Conservation (phyloP, 2,888 invertebrate genomes). For the Netelia fuscicornis region DNA sequence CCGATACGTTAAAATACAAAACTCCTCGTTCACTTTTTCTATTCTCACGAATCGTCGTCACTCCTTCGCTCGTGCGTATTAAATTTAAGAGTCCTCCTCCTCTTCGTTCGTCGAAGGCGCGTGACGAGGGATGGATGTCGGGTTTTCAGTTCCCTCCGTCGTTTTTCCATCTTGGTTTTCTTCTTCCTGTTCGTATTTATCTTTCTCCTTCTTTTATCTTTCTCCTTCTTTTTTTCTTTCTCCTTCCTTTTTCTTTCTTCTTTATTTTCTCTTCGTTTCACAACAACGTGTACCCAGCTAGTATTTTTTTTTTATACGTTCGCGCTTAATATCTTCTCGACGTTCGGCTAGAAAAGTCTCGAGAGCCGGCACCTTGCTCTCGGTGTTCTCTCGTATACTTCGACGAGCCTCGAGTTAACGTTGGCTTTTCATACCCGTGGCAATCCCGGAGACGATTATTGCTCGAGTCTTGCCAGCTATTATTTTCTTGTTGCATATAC, state of each 20-base stretch:
- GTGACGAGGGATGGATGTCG: not conserved
- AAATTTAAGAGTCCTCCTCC: slow-evolving; percentile 2
- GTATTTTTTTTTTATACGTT: not conserved
- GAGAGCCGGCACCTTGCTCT: slow-evolving; percentile 29
- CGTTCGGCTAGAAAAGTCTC: not conserved
- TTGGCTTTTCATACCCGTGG: slow-evolving; percentile 6
- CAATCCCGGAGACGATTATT: slow-evolving; percentile 19
- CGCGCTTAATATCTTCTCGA: not conserved
- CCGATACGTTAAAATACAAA: not conserved
- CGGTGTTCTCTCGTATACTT: slow-evolving; percentile 19
- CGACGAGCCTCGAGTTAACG: slow-evolving; percentile 4
- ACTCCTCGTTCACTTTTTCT: slow-evolving; percentile 10
- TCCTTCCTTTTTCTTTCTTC: slow-evolving; percentile 6
- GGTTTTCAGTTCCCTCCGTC: slow-evolving; percentile 42
- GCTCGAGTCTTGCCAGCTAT: slow-evolving; percentile 25
- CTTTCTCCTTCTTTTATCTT: slow-evolving; percentile 17
- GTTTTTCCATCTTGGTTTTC: slow-evolving; percentile 10
- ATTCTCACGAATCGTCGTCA: not conserved
- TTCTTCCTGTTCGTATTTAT: not conserved
- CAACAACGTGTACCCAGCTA: slow-evolving; percentile 1
- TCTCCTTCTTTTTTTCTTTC: too few species aligned
- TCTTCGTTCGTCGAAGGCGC: slow-evolving; percentile 31
- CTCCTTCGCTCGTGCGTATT: slow-evolving; percentile 19
- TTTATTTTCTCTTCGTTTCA: not conserved
- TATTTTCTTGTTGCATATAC: slow-evolving; percentile 40